These are phyloP conservation scores for Melanchra persicariae DNA, from an alignment of 2,888 invertebrate species.

Conservation along the genomic window DNA sequence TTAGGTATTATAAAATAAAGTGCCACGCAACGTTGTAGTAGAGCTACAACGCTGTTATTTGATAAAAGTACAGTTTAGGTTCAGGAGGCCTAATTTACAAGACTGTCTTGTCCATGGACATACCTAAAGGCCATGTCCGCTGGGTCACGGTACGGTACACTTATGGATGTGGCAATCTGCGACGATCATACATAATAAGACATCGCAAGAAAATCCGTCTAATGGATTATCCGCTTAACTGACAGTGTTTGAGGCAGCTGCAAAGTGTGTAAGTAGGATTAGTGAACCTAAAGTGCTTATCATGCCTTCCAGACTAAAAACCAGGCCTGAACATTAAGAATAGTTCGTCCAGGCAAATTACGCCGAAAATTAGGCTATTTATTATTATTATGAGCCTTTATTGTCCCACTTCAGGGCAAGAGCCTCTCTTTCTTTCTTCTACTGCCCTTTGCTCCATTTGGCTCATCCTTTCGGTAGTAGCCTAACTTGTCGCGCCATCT, in stretches of 20 bases:
- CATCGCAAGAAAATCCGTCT: neutral
- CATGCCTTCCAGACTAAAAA: neutral
- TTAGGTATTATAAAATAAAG: slow-evolving; percentile 43
- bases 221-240: neutral
- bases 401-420: too few relatives aligned
- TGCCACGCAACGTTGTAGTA: neutral
- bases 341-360: too few relatives aligned
- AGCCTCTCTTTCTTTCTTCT: too few relatives aligned
- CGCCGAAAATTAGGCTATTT: too few relatives aligned
- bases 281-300: neutral
- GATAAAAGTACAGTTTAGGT: slow-evolving; percentile 14
- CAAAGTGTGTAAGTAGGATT: too few relatives aligned
- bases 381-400: too few relatives aligned
- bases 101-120: neutral
- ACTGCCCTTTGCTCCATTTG: too few relatives aligned
- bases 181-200: neutral
- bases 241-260: neutral
- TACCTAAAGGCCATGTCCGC: neutral
- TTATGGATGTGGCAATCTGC: neutral
- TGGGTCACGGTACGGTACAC: neutral
- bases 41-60: neutral
- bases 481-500: too few relatives aligned
- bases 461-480: too few relatives aligned
- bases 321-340: too few relatives aligned
- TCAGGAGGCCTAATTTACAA: neutral